Evolutionary conservation across 2,797 vertebrate genomes (phyloP).

Genomic region (Phrynocephalus forsythii): DNA sequence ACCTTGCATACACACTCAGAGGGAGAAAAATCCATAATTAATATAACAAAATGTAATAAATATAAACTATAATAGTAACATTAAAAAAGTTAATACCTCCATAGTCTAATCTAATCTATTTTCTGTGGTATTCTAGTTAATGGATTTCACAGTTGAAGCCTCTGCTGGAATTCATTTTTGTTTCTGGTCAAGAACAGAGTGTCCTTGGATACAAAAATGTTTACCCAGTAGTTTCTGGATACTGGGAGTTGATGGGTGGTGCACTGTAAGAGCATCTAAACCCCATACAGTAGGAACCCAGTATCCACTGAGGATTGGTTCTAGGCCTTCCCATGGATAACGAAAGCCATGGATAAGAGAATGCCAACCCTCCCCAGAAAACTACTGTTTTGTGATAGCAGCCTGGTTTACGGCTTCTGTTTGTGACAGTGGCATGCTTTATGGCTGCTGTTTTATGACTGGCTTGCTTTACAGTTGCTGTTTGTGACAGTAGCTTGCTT

Average conservation of each 20-base stretch:
- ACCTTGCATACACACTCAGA: not conserved
- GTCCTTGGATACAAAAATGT: not conserved
- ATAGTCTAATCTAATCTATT: not conserved
- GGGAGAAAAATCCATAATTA: not conserved
- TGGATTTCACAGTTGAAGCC: not conserved
- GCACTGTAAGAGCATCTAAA: not conserved
- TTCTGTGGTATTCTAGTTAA: not conserved
- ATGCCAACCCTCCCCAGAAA: too few species aligned
- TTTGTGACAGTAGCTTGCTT: too few species aligned
- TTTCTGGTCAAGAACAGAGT: not conserved
- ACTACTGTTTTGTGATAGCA: too few species aligned
- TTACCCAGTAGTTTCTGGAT: not conserved
- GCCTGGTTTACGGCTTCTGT: too few species aligned
- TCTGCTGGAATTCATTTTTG: not conserved
- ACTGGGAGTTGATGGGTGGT: not conserved
- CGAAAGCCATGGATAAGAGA: too few species aligned
- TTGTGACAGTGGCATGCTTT: too few species aligned
- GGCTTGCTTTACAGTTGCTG: too few species aligned
- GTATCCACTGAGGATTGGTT: too few species aligned
- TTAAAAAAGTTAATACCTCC: not conserved
- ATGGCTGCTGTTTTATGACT: too few species aligned
- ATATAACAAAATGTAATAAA: not conserved
- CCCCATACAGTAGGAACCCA: too few species aligned
- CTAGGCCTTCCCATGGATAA: too few species aligned
- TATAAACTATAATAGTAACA: not conserved